Base-by-base conservation (phyloP, 1,140 invertebrate genomes). In the Drosophila subobscura region DNA sequence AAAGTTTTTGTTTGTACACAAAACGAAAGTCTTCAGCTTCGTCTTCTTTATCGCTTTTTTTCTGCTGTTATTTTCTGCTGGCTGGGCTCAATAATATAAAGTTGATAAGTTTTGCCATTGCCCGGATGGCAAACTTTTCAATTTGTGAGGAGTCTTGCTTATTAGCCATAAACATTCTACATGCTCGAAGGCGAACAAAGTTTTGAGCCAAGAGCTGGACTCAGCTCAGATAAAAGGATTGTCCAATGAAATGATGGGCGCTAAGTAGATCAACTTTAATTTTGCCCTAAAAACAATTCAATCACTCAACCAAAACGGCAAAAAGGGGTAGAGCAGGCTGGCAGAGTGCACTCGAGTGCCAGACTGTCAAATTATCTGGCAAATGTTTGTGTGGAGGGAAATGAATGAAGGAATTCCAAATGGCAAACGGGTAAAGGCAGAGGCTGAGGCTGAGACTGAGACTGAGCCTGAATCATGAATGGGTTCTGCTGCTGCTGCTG, bases 191-290 rank as follows among this genome's bases (percentile, higher is more conserved):
- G 5, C 25, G 33, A 27, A 46, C 8, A 44, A 27, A 55, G 37
- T 25, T 55, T 44, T 23, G 3, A 33, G 27, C 8, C 6, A 25
- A 23, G 5, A 47, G n/a, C 3, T 3, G 1, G 29, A 37, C 3
- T 0, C 29, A 33, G 29, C 14, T 46, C 22, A 44, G 16, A 37
- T 4, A 37, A 14, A 40, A 14, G 25, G 5, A 20, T 44, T 23
- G 23, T 20, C 37, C 29, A 47, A 54, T 54, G 51, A 37, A 55
- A 50, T 53, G 57, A 57, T 68, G 16, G 16, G 51, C 46, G 60
- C 59, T 27, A 74, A 86, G 64, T 61, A 63, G 59, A 72, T 88
- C 61, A 41, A 88, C 88, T 67, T 72, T 57, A 88, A 81, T 78
- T 0, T 78, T 76, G 56, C 71, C 65, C 44, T 37, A 25, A 72